Conservation (phyloP, 2,888 invertebrate species). For the Spodoptera exigua region DNA sequence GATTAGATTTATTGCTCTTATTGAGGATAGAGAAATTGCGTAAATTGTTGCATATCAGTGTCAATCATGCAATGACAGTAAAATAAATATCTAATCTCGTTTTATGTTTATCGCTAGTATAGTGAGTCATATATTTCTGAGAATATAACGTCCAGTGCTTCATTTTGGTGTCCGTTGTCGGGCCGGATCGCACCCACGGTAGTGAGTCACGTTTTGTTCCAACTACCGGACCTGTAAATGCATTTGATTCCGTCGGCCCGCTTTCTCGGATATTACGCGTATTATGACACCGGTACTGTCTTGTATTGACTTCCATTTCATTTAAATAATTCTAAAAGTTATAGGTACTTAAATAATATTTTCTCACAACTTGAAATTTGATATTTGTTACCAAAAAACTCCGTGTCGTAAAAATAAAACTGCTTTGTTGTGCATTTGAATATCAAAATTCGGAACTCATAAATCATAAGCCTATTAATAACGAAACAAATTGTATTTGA, state of each 20-base stretch:
- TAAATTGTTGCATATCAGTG: constrained; percentile 19
- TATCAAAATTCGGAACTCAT: constrained; percentile 22
- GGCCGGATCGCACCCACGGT: constrained; percentile 60
- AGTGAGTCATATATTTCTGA: constrained; percentile 55
- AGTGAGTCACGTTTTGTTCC: constrained; percentile 68
- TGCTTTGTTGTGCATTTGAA: constrained; percentile 13
- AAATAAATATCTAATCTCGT: constrained; percentile 22
- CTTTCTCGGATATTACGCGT: constrained; percentile 57
- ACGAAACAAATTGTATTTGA: constrained; percentile 75
- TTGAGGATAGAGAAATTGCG: constrained; percentile 17
- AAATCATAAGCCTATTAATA: constrained; percentile 58
- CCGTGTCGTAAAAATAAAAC: not conserved
- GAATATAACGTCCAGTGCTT: constrained; percentile 48
- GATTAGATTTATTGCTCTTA: constrained; percentile 15
- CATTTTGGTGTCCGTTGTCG: constrained; percentile 47
- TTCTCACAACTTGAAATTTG: too few species aligned
- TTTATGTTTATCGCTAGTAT: constrained; percentile 14
- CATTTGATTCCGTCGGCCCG: constrained; percentile 47
- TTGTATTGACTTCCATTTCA: constrained; percentile 10
- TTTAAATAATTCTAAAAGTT: constrained; percentile 11
- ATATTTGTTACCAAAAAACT: too few species aligned
- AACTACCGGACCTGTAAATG: constrained; percentile 52
- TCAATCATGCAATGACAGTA: constrained; percentile 16
- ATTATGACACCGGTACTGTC: constrained; percentile 46
- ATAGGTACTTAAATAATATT: not conserved